Percentiles rank a stretch among this genome's conserved stretches.
Evolutionary conservation across 2,888 invertebrate species (phyloP).

Genomic region (Ophion obscuratus): DNA sequence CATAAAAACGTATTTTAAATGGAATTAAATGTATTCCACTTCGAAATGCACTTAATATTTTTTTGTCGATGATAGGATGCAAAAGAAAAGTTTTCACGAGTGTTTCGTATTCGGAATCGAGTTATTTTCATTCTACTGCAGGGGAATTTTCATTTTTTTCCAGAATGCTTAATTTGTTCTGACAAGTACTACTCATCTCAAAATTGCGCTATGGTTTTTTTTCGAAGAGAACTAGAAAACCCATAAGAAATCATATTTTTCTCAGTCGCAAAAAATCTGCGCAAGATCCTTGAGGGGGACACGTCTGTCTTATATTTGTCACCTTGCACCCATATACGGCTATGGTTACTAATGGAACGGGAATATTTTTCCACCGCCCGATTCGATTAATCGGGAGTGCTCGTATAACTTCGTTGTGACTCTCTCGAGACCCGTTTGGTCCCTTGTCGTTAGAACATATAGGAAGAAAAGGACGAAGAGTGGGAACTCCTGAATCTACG

Average conservation of each 20-base stretch:
- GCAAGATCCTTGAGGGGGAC: not conserved
- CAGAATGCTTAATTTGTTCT: too few relatives aligned
- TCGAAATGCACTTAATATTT: not conserved
- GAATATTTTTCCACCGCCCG: not conserved
- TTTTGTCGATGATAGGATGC: not conserved
- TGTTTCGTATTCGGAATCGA: not conserved
- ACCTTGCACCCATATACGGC: not conserved
- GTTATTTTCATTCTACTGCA: not conserved
- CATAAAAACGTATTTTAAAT: too few relatives aligned
- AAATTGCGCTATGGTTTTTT: too few relatives aligned
- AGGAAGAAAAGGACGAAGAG: constrained; percentile 3
- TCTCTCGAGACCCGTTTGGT: not conserved
- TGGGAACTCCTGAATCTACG: not conserved
- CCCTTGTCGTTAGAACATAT: constrained; percentile 1
- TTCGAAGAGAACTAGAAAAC: too few relatives aligned
- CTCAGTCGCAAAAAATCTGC: not conserved
- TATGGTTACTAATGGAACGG: constrained; percentile 19
- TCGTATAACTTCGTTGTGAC: constrained; percentile 31
- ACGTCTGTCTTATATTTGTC: not conserved
- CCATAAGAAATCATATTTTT: too few relatives aligned
- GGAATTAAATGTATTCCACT: too few relatives aligned
- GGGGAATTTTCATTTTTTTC: too few relatives aligned
- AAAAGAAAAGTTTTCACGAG: not conserved
- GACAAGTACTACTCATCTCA: too few relatives aligned
- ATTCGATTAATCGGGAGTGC: not conserved